A percentile compares a stretch with the other conserved stretches of the same genome.
phyloP scores from a whole-genome alignment of 2,797 vertebrate species.

The Fistularia tabacaria region DNA sequence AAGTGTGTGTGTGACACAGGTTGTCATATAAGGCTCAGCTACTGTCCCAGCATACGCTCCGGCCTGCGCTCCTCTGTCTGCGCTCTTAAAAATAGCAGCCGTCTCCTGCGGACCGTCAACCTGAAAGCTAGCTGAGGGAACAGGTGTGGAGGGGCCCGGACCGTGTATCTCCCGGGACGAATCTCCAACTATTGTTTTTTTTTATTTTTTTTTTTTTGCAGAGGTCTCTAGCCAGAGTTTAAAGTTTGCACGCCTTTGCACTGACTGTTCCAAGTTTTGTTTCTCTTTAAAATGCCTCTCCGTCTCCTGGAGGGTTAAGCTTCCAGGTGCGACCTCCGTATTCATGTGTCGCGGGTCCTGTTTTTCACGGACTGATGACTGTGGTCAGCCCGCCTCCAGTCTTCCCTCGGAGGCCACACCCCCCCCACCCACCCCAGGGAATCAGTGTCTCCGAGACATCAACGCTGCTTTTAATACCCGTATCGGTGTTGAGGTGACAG shows the following conservation, averaged over 20 bases:
- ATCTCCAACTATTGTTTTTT: constrained; percentile 10
- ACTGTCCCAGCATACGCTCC: constrained; percentile 5
- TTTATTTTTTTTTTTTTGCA: too few species aligned
- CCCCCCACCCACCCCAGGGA: constrained; percentile 36
- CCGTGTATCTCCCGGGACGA: constrained; percentile 4
- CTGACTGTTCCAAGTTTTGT: neutral
- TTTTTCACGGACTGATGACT: too few species aligned
- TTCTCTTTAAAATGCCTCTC: too few species aligned
- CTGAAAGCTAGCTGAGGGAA: constrained; percentile 42
- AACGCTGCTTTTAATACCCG: constrained; percentile 75
- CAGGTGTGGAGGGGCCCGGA: constrained; percentile 48
- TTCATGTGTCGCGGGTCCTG: too few species aligned
- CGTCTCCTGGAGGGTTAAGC: too few species aligned
- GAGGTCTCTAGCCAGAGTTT: neutral
- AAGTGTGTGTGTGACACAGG: too few species aligned
- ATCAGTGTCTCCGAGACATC: constrained; percentile 60
- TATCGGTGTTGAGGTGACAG: constrained; percentile 66
- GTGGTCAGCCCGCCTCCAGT: too few species aligned
- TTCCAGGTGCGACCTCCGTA: too few species aligned
- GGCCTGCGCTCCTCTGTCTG: constrained; percentile 27
- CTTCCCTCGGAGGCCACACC: too few species aligned
- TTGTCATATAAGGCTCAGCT: constrained; percentile 2
- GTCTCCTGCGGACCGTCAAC: constrained; percentile 37
- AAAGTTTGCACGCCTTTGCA: too few species aligned
- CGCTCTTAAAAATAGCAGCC: constrained; percentile 53